These are phyloP conservation scores for Stratiomys singularior DNA, from an alignment of 2,888 invertebrate genomes.

Conservation along the genomic window DNA sequence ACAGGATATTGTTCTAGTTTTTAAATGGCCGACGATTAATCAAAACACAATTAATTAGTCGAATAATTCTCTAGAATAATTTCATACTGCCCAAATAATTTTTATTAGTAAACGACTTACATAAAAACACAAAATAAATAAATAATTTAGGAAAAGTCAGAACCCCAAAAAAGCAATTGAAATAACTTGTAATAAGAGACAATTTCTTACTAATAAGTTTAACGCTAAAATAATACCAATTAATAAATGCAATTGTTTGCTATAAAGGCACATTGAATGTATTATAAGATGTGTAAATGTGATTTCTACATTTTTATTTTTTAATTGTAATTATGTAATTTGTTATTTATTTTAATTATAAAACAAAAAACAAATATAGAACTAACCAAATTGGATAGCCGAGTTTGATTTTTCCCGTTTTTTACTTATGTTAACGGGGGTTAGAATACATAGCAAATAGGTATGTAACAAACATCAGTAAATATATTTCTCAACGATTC, in stretches of 20 bases:
- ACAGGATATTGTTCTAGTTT: too few species aligned
- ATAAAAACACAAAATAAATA: background rate
- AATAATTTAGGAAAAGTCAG: background rate
- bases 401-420: too few species aligned
- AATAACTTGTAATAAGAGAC: conserved; percentile 20
- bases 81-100: conserved; percentile 5
- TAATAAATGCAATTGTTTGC: conserved; percentile 37
- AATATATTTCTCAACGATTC: too few species aligned
- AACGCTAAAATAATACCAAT: conserved; percentile 36
- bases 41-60: too few species aligned
- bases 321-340: conserved; percentile 39
- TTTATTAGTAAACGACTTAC: background rate
- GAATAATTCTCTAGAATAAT: background rate
- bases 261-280: conserved; percentile 29
- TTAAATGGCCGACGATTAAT: too few species aligned
- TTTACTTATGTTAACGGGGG: too few species aligned
- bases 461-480: too few species aligned
- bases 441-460: too few species aligned
- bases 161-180: conserved; percentile 11
- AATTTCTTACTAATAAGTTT: conserved; percentile 39
- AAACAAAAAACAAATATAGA: conserved; percentile 39
- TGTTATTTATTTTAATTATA: conserved; percentile 46
- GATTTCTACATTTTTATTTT: conserved; percentile 32
- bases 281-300: conserved; percentile 33
- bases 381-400: conserved; percentile 17